A percentile compares a stretch with the other conserved stretches of the same genome.
Evolutionary conservation across 1,140 invertebrate genomes (phyloP).

Genomic region (Doryteuthis pealeii): DNA sequence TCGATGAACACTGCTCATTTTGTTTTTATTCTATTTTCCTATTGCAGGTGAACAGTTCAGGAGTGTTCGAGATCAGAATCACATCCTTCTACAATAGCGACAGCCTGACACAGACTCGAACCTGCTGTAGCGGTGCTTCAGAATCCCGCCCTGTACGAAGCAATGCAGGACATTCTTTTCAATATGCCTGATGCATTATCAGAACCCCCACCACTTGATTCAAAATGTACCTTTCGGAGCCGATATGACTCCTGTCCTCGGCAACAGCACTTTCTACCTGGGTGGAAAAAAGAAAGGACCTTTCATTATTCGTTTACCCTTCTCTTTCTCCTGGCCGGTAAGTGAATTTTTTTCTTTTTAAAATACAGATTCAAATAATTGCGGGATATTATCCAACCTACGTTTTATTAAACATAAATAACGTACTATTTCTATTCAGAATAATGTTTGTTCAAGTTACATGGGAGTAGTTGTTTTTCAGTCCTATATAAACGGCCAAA

Average conservation of each 20-base stretch:
- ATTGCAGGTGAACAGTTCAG: constrained; percentile 25
- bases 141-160: constrained; percentile 18
- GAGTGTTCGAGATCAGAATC: constrained; percentile 35
- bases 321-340: constrained; percentile 37
- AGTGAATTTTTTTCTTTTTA: constrained; percentile 16
- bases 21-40: neutral
- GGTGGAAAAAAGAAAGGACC: neutral
- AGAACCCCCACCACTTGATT: constrained; percentile 23
- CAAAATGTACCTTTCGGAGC: constrained; percentile 31
- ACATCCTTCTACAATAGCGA: constrained; percentile 29
- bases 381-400: too few species aligned
- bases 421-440: too few species aligned
- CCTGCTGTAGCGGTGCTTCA: constrained; percentile 24
- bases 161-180: constrained; percentile 32
- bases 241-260: constrained; percentile 28
- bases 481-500: too few species aligned
- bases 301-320: constrained; percentile 24
- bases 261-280: constrained; percentile 23
- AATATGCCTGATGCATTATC: constrained; percentile 34
- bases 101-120: constrained; percentile 25
- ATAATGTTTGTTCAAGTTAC: too few species aligned
- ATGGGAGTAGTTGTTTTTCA: too few species aligned
- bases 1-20: neutral
- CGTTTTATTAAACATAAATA: too few species aligned
- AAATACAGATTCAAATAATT: too few species aligned